Evolutionary conservation across 2,113 vertebrate species (phyloP).

Genomic region (Solenodon paradoxus): DNA sequence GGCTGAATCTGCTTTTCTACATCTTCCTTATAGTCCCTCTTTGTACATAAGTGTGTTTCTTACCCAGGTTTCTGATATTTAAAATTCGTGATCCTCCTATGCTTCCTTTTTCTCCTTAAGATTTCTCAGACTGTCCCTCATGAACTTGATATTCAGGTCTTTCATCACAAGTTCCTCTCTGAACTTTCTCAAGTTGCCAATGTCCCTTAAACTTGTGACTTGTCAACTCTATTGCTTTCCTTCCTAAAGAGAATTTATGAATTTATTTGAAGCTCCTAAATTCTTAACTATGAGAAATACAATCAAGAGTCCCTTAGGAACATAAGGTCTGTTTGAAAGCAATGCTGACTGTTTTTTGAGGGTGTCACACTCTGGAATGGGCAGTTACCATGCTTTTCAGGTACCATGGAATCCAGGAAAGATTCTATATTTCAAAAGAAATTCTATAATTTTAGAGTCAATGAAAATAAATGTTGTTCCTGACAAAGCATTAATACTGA

Average conservation of each 20-base stretch:
- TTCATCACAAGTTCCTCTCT: neutral
- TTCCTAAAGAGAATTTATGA: neutral
- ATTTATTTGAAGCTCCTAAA: neutral
- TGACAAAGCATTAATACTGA: neutral
- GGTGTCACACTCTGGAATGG: neutral
- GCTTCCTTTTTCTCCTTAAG: neutral
- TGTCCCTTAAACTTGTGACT: neutral
- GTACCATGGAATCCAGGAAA: neutral
- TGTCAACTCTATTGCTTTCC: neutral
- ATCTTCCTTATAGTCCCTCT: neutral
- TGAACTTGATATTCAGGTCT: neutral
- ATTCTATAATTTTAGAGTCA: neutral
- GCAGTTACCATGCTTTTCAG: neutral
- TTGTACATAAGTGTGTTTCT: slow-evolving; percentile 3
- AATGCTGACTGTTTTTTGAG: neutral
- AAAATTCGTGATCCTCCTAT: neutral
- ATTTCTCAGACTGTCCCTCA: neutral
- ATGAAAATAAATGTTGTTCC: slow-evolving; percentile 45
- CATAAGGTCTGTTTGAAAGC: neutral
- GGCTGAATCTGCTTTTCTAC: neutral
- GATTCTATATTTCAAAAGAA: neutral
- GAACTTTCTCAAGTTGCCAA: neutral
- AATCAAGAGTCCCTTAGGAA: neutral
- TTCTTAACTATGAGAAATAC: neutral
- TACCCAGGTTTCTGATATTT: neutral